Evolutionary conservation across 2,888 invertebrate species (phyloP).

Genomic region (Cotesia congregata): DNA sequence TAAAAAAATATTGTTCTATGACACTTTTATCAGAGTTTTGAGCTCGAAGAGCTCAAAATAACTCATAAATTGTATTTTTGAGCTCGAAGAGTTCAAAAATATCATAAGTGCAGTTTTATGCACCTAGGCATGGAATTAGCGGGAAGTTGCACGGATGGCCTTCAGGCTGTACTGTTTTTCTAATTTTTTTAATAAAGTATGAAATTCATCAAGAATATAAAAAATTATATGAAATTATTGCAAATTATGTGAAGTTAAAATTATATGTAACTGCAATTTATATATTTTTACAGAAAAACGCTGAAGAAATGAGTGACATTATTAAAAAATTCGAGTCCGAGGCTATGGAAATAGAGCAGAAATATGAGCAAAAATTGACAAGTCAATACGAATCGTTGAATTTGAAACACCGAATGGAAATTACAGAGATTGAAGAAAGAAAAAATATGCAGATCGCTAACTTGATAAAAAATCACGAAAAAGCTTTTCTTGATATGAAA

Average conservation of each 20-base stretch:
- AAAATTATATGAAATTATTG: not conserved
- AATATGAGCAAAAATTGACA: constrained; percentile 82
- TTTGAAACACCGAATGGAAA: constrained; percentile 84
- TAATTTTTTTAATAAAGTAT: no score
- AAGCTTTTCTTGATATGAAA: constrained; percentile 89
- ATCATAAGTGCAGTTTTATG: no score
- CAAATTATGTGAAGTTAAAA: no score
- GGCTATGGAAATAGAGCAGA: constrained; percentile 78
- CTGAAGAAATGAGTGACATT: constrained; percentile 72
- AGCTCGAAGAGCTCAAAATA: no score
- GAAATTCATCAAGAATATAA: constrained; percentile 2
- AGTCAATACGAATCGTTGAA: constrained; percentile 80
- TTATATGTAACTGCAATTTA: not conserved
- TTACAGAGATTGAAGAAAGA: constrained; percentile 90
- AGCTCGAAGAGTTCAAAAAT: no score
- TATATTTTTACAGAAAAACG: constrained; percentile 61
- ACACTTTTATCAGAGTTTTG: no score
- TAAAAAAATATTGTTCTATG: no score
- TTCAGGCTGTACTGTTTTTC: no score
- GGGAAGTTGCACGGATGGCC: no score
- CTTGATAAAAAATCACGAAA: constrained; percentile 86
- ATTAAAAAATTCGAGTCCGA: constrained; percentile 78
- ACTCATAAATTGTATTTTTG: no score
- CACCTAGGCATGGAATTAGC: no score
- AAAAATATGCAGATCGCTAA: constrained; percentile 90